Conservation (phyloP, 2,797 vertebrate species). For the Tadarida brasiliensis region DNA sequence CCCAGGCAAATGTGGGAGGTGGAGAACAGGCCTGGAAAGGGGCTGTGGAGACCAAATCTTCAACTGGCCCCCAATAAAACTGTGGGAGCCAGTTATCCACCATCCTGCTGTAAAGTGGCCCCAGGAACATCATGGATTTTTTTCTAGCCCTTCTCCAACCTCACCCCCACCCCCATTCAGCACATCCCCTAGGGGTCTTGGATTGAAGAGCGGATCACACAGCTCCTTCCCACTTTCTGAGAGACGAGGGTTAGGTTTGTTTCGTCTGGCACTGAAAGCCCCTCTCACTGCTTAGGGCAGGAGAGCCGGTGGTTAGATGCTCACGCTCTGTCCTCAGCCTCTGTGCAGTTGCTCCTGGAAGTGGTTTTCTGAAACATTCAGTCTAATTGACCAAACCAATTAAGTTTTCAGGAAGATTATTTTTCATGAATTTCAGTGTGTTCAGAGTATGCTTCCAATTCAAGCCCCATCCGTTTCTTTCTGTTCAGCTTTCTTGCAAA, state of each 20-base stretch:
- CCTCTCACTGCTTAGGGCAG: too few relatives aligned
- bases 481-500: neutral
- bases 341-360: neutral
- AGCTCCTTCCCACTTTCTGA: neutral
- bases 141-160: neutral
- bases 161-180: fast-evolving
- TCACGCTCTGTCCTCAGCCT: neutral
- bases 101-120: neutral
- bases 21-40: neutral
- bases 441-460: neutral
- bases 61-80: fast-evolving
- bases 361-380: neutral
- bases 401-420: neutral
- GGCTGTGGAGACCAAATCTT: neutral
- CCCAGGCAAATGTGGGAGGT: neutral
- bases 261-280: neutral
- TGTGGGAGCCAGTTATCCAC: neutral
- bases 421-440: neutral
- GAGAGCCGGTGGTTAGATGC: neutral
- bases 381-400: neutral
- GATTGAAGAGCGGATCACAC: fast-evolving
- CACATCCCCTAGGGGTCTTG: neutral
- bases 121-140: neutral
- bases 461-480: neutral
- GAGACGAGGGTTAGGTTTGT: neutral